Evolutionary conservation across 1,140 invertebrate species (phyloP), one percentile per base, ranked within the genome.

Genomic region (Drosophila funebris): DNA sequence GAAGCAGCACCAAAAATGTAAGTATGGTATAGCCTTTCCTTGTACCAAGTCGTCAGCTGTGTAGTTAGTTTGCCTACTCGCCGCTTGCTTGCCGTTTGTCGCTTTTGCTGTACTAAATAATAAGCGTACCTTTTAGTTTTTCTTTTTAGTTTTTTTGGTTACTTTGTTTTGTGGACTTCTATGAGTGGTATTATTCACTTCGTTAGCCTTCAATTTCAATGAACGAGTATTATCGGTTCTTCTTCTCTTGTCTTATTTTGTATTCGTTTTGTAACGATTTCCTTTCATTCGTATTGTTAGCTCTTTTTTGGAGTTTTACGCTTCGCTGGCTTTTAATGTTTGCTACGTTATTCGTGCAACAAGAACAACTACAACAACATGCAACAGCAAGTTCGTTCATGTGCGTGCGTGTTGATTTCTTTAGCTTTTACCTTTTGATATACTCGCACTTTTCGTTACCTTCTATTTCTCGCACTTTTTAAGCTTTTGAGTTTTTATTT

Each of bases 341-440:
- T 78, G 70, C 39, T 60, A 36, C 27, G 57, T 37, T 73, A 16
- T 67, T 27, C 13, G 56, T 52, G 29, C 48, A 52, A 27, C 14
- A 52, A 11, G 5, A 44, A 13, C 48, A 18, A 52, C 48, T 31
- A 33, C 24, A 33, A 33, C 24, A 33, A 33, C 14, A 33, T 33
- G 76, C 80, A 71, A 76, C 80, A 71, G 72, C 57, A 76, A 71
- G 61, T 76, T 77, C 78, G 72, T 18, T 87, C 78, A 85, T 85
- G 81, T 85, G 81, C 67, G 82, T 88, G 71, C 71, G 78, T 76
- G 83, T 82, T 78, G 83, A 78, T 82, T 88, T 83, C 75, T 61
- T 72, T 75, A 66, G 33, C 39, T 33, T 44, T 60, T 61, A 87
- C 82, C 78, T 88, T 83, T 78, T 61, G 56, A 84, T 84, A 79